A percentile compares a stretch with the other conserved stretches of the same genome.
phyloP scores from a whole-genome alignment of 2,113 vertebrate species.

The Mirounga angustirostris region DNA sequence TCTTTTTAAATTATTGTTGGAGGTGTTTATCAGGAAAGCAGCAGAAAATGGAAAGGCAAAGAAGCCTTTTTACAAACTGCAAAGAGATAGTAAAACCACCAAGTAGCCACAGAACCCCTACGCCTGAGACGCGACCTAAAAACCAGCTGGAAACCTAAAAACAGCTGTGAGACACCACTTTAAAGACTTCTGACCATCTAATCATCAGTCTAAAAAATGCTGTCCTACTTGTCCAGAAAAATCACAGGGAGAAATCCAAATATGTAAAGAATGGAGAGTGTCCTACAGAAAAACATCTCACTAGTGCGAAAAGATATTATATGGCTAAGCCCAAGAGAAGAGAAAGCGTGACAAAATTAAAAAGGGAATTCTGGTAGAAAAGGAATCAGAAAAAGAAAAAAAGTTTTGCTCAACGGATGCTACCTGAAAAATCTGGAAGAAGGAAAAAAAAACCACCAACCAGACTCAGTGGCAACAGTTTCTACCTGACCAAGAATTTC shows the following conservation, averaged over 20 bases:
- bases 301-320: background rate
- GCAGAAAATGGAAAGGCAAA: background rate
- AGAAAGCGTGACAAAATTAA: background rate
- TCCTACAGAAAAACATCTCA: background rate
- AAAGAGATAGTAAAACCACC: slow-evolving; percentile 65
- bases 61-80: slow-evolving; percentile 25
- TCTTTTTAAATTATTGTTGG: slow-evolving; percentile 26
- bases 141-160: slow-evolving; percentile 19
- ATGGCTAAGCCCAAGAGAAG: background rate
- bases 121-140: slow-evolving; percentile 11
- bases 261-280: background rate
- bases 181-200: background rate
- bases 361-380: background rate
- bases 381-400: background rate
- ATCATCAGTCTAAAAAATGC: background rate
- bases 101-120: slow-evolving; percentile 17
- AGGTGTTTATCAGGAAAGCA: slow-evolving; percentile 34
- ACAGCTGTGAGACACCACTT: background rate
- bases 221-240: background rate
- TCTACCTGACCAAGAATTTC: slow-evolving; percentile 7
- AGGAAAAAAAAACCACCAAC: background rate
- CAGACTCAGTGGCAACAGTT: background rate
- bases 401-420: background rate
- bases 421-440: background rate
- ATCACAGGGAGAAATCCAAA: background rate